Percentiles rank a stretch among this genome's conserved stretches.
phyloP scores from a whole-genome alignment of 2,113 vertebrate species.

The Lasiurus borealis region DNA sequence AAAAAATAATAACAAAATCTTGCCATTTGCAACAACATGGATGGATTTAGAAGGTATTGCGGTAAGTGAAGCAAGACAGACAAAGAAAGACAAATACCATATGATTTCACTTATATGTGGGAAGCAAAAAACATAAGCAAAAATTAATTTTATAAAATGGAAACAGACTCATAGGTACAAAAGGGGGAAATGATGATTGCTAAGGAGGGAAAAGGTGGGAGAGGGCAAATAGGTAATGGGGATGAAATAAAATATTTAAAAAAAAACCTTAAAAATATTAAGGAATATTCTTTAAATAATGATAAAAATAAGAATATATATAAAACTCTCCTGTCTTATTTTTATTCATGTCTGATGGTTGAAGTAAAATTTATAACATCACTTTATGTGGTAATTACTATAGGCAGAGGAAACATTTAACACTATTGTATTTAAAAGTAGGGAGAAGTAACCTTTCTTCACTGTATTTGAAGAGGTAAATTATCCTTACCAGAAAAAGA shows the following conservation, averaged over 20 bases:
- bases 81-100: background rate
- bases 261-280: background rate
- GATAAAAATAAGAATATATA: background rate
- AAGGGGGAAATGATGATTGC: background rate
- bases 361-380: background rate
- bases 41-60: background rate
- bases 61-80: background rate
- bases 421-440: background rate
- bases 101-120: background rate
- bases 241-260: background rate
- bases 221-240: background rate
- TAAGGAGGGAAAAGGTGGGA: background rate
- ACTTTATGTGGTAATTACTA: background rate
- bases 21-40: background rate
- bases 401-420: background rate
- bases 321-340: background rate
- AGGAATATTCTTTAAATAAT: background rate
- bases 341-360: background rate
- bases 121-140: background rate
- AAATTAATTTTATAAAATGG: background rate
- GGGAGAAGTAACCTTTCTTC: background rate
- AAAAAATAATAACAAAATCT: background rate
- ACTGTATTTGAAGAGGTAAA: background rate
- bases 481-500: background rate
- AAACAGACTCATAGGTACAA: background rate